A percentile compares a stretch with the other conserved stretches of the same genome.
Evolutionary conservation across 2,797 vertebrate genomes (phyloP).

Genomic region (Myripristis murdjan): DNA sequence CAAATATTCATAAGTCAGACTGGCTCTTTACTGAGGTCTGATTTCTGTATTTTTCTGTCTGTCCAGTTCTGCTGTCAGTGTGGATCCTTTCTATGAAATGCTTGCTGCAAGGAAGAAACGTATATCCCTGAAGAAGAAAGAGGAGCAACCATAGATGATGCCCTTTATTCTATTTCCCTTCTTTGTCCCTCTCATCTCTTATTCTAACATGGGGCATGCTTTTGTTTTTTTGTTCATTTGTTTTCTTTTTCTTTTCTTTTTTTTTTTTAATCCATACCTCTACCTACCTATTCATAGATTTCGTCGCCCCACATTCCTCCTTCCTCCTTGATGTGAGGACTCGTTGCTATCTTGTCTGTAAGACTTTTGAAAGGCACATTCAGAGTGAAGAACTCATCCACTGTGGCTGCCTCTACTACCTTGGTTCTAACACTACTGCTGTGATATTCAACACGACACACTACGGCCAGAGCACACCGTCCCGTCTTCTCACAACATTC

Average conservation of each 20-base stretch:
- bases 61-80: slow-evolving; percentile 92
- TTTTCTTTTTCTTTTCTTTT: no score
- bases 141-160: slow-evolving; percentile 85
- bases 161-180: slow-evolving; percentile 37
- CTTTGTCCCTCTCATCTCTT: slow-evolving; percentile 37
- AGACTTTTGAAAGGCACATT: slow-evolving; percentile 61
- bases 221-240: no score
- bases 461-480: slow-evolving; percentile 48
- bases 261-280: slow-evolving; percentile 25
- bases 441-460: slow-evolving; percentile 26
- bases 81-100: slow-evolving; percentile 98
- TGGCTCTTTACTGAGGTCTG: background rate
- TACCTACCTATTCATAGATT: slow-evolving; percentile 19
- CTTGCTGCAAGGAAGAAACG: slow-evolving; percentile 94
- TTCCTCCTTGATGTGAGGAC: slow-evolving; percentile 32
- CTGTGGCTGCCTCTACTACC: slow-evolving; percentile 40
- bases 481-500: slow-evolving; percentile 28
- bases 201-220: slow-evolving; percentile 44
- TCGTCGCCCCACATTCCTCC: slow-evolving; percentile 22
- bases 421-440: slow-evolving; percentile 49
- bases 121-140: slow-evolving; percentile 96
- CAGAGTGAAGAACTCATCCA: slow-evolving; percentile 36
- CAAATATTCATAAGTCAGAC: no score
- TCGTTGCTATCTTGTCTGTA: slow-evolving; percentile 50
- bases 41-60: slow-evolving; percentile 23